A percentile compares a stretch with the other conserved stretches of the same genome.
phyloP scores from a whole-genome alignment of 2,113 vertebrate genomes.

The Dissostichus mawsoni region DNA sequence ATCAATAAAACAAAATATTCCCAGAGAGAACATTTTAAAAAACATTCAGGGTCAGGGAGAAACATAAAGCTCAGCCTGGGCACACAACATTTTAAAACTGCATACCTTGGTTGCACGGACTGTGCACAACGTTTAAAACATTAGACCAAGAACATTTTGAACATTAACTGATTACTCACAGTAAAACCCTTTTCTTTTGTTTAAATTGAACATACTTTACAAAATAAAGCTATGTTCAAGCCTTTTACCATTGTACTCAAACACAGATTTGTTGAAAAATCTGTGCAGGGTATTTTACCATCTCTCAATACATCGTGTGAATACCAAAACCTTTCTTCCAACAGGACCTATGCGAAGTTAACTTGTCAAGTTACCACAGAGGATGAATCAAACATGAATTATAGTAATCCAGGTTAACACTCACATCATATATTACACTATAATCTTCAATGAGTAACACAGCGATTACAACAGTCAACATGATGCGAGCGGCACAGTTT shows the following conservation, averaged over 20 bases:
- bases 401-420: background rate
- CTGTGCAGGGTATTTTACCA: background rate
- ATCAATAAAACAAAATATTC: slow-evolving; percentile 20
- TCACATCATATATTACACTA: background rate
- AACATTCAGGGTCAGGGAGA: background rate
- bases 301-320: background rate
- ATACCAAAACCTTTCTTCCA: background rate
- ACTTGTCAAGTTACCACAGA: background rate
- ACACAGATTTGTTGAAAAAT: background rate
- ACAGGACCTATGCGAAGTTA: background rate
- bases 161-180: background rate
- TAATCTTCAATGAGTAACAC: background rate
- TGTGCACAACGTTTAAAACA: background rate
- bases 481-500: slow-evolving; percentile 27
- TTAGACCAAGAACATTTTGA: background rate
- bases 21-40: slow-evolving; percentile 18
- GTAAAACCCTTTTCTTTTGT: background rate
- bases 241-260: background rate
- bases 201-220: background rate
- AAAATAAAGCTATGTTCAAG: background rate
- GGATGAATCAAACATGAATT: background rate
- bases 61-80: slow-evolving; percentile 8
- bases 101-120: background rate
- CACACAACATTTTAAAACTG: background rate
- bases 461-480: slow-evolving; percentile 5